Evolutionary conservation across 2,113 vertebrate species (phyloP).

Genomic region (Connochaetes taurinus): DNA sequence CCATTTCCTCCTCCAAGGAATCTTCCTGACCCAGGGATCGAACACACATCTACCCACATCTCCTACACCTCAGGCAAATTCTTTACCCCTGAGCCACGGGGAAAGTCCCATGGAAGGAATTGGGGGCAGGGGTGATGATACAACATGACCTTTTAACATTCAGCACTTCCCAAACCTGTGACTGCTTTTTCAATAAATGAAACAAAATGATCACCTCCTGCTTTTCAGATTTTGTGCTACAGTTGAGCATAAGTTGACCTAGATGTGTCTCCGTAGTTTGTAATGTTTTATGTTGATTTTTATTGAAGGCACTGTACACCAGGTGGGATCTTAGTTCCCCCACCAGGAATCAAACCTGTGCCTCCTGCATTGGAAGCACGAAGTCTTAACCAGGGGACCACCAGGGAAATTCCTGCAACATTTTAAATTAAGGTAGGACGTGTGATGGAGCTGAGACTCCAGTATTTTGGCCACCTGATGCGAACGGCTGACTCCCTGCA

Average conservation of each 20-base stretch:
- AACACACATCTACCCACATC: not conserved
- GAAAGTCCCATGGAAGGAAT: not conserved
- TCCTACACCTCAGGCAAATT: not conserved
- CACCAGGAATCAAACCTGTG: not conserved
- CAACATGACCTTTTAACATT: not conserved
- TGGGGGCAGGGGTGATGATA: not conserved
- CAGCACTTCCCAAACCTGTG: no score
- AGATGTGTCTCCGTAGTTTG: not conserved
- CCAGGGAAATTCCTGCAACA: not conserved
- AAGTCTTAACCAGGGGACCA: not conserved
- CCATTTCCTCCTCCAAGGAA: not conserved
- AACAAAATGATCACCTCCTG: not conserved
- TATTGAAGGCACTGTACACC: not conserved
- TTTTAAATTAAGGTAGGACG: not conserved
- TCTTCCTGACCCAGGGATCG: not conserved
- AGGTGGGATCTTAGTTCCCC: not conserved
- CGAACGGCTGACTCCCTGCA: rapidly evolving
- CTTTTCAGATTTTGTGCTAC: not conserved
- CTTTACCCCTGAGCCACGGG: not conserved
- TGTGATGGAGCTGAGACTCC: not conserved
- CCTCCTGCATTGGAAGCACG: not conserved
- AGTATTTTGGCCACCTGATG: not conserved
- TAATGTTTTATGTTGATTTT: not conserved
- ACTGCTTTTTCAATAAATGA: not conserved
- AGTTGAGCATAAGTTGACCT: not conserved